Evolutionary conservation across 2,113 vertebrate genomes (phyloP), one percentile per base, ranked within the genome.

Genomic region (Casuarius casuarius): DNA sequence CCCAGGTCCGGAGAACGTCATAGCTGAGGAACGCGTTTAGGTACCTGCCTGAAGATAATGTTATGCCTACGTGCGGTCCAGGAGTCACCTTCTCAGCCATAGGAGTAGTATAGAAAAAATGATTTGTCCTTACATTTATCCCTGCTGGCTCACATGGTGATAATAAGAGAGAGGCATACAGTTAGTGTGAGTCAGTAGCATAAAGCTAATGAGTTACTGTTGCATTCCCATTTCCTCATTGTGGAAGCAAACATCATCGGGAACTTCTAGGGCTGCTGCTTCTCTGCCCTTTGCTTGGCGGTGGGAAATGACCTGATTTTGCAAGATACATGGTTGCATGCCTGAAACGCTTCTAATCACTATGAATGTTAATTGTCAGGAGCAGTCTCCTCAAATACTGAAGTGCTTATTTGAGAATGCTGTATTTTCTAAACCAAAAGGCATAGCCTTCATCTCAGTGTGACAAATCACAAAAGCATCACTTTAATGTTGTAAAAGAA

Each of bases 391-490:
- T 84, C 52, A 61, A 51, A 72, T 72, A 16, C 67, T 70, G 2
- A 81, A 40, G 15, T 72, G 82, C 38, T 65, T 79, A 46, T 28
- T 54, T 52, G 33, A 54, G n/a, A 49, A 20, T 12, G 70, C 74
- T 92, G 52, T 66, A 14, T 89, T 93, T 79, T 75, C 26, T 79
- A 52, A 91, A 81, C 26, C 40, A 70, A 89, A 89, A 92, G 44
- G 48, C 46, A 33, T 84, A 68, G 63, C 51, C 12, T 68, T 92
- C n/a, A 40, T 70, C 33, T 35, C 17, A 75, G 29, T 46, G 12
- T 52, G 84, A 65, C 44, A 84, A 66, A 76, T 76, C 35, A 46
- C 20, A 72, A 75, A 73, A 51, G 31, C 0, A 1, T 49, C 81
- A 7, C 26, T 87, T 93, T 0, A 0, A 70, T 78, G 52, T 22